A percentile compares a stretch with the other conserved stretches of the same genome.
Evolutionary conservation across 2,797 vertebrate species (phyloP).

Genomic region (Enteromius treurensis): DNA sequence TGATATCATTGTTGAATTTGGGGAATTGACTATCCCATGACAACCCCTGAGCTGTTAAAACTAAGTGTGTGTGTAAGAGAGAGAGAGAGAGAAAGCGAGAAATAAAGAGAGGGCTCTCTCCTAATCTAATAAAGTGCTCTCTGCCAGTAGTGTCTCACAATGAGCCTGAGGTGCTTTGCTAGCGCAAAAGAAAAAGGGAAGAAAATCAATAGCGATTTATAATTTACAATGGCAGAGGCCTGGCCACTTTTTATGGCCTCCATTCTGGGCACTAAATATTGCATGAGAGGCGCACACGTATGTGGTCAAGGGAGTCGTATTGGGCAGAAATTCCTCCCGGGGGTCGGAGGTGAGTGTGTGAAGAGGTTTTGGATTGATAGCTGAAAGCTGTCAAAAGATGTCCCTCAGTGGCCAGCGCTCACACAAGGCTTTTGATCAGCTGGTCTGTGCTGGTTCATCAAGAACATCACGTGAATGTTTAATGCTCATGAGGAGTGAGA

Average conservation of each 20-base stretch:
- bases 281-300: slow-evolving; percentile 85
- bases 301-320: slow-evolving; percentile 56
- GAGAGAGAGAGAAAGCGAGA: background rate
- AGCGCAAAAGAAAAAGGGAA: slow-evolving; percentile 74
- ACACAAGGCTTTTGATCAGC: slow-evolving; percentile 38
- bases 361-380: slow-evolving; percentile 46
- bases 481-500: slow-evolving; percentile 20
- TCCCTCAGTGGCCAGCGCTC: slow-evolving; percentile 16
- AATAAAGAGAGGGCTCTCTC: slow-evolving; percentile 71
- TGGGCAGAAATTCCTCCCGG: slow-evolving; percentile 48
- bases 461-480: slow-evolving; percentile 22
- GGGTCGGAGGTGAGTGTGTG: slow-evolving; percentile 58
- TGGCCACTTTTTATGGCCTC: slow-evolving; percentile 95
- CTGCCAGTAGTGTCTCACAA: slow-evolving; percentile 88
- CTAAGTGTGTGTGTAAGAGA: background rate
- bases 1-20: slow-evolving; percentile 51
- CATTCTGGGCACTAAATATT: slow-evolving; percentile 99
- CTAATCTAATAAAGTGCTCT: slow-evolving; percentile 94
- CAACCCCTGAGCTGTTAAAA: slow-evolving; percentile 37
- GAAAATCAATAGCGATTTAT: slow-evolving; percentile 99
- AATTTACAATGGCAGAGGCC: slow-evolving; percentile 98
- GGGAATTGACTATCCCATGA: slow-evolving; percentile 44
- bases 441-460: slow-evolving; percentile 18
- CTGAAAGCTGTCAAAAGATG: slow-evolving; percentile 44
- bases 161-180: slow-evolving; percentile 83